Percentiles rank a stretch among this genome's conserved stretches.
phyloP scores from a whole-genome alignment of 1,140 invertebrate genomes.

The Colletes latitarsis region DNA sequence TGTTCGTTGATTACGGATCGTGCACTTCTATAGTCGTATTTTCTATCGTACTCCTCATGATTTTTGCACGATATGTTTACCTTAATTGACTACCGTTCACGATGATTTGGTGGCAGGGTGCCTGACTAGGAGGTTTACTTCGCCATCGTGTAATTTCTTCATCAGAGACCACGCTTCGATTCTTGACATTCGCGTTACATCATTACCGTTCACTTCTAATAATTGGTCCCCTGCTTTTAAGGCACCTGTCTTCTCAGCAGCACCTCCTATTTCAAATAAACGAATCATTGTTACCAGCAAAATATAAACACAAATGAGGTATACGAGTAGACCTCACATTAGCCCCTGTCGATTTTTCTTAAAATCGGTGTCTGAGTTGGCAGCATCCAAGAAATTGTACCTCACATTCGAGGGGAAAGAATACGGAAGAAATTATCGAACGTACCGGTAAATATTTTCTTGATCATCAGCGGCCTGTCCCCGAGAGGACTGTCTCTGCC shows the following conservation, averaged over 20 bases:
- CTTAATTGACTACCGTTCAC: slow-evolving; percentile 69
- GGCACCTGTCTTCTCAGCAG: slow-evolving; percentile 92
- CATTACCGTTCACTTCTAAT: slow-evolving; percentile 89
- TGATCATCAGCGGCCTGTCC: slow-evolving; percentile 92
- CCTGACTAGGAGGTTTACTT: slow-evolving; percentile 84
- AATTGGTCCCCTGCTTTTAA: slow-evolving; percentile 94
- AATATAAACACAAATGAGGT: too few species aligned
- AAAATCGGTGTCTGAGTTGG: too few species aligned
- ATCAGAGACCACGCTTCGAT: slow-evolving; percentile 97
- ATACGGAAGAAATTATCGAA: slow-evolving; percentile 17
- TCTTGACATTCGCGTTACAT: slow-evolving; percentile 91
- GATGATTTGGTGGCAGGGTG: slow-evolving; percentile 79
- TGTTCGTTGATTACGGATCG: not conserved
- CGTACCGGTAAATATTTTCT: slow-evolving; percentile 95
- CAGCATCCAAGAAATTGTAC: too few species aligned
- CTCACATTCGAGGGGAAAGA: too few species aligned
- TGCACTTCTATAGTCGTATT: not conserved
- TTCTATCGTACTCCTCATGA: not conserved
- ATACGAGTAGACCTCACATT: too few species aligned
- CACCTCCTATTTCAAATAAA: slow-evolving; percentile 85
- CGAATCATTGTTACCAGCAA: not conserved
- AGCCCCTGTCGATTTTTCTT: too few species aligned
- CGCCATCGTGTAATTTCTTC: slow-evolving; percentile 92
- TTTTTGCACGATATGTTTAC: not conserved
- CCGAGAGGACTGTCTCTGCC: slow-evolving; percentile 94